These are phyloP conservation scores for Galerucella nymphaeae DNA, from an alignment of 2,888 invertebrate species.

Conservation along the genomic window DNA sequence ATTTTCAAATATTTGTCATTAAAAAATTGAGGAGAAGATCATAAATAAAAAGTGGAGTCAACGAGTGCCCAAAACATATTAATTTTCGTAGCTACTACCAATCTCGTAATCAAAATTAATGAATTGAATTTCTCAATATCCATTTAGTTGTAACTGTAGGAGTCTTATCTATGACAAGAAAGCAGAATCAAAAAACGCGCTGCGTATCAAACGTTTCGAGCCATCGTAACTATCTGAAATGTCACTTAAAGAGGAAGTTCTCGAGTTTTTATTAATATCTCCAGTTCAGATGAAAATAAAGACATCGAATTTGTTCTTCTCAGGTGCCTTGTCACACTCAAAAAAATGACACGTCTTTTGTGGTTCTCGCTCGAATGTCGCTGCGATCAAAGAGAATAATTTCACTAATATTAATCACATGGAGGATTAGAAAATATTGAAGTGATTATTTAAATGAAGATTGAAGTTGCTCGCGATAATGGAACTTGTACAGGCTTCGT, in stretches of 20 bases:
- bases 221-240: conserved; percentile 32
- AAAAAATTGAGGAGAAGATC: neutral
- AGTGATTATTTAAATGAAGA: conserved; percentile 63
- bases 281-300: conserved; percentile 43
- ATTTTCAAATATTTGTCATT: neutral
- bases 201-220: conserved; percentile 25
- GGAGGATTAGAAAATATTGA: conserved; percentile 60
- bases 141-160: conserved; percentile 14
- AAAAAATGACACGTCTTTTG: conserved; percentile 42
- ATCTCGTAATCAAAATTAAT: conserved; percentile 28
- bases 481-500: conserved; percentile 55
- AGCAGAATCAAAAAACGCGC: conserved; percentile 23
- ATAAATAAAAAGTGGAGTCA: conserved; percentile 9
- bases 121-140: conserved; percentile 29
- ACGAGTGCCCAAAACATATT: conserved; percentile 14
- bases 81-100: conserved; percentile 28
- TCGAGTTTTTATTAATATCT: conserved; percentile 41
- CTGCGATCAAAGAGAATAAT: conserved; percentile 57
- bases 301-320: conserved; percentile 47
- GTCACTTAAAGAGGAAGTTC: conserved; percentile 40
- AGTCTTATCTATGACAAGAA: conserved; percentile 28
- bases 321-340: conserved; percentile 42
- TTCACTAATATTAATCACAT: conserved; percentile 60
- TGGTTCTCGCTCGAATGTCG: conserved; percentile 45
- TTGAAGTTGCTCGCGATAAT: conserved; percentile 58